Evolutionary conservation across 2,797 vertebrate genomes (phyloP).

Genomic region (Sebastes melanostomus): DNA sequence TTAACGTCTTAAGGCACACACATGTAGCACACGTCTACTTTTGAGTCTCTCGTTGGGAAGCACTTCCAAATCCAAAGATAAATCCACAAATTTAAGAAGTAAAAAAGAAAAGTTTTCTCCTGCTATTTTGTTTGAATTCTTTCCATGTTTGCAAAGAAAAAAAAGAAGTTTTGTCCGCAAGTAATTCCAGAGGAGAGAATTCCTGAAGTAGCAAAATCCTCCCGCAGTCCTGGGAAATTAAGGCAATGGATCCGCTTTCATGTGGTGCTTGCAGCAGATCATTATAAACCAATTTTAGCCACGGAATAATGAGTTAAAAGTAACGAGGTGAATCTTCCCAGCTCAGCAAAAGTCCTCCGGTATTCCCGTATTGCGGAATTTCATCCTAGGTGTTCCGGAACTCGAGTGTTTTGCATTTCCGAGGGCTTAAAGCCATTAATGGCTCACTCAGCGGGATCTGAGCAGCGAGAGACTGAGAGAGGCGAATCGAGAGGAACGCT

Average conservation of each 20-base stretch:
- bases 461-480: conserved; percentile 55
- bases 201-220: neutral
- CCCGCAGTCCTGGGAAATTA: neutral
- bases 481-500: conserved; percentile 10
- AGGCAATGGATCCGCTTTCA: neutral
- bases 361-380: neutral
- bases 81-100: neutral
- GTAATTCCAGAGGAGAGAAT: neutral
- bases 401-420: neutral
- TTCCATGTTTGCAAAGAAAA: neutral
- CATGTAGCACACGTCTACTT: accelerated
- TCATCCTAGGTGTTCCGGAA: neutral
- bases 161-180: neutral
- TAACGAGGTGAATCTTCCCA: neutral
- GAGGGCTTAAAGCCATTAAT: conserved; percentile 3
- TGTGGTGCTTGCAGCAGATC: accelerated
- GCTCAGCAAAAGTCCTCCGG: neutral
- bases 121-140: neutral
- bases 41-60: neutral
- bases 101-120: neutral
- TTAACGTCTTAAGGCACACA: neutral
- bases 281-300: neutral
- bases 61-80: neutral
- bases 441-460: conserved; percentile 12
- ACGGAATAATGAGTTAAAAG: neutral